Conservation (phyloP, 1,140 invertebrate species). For the Goniozus legneri region DNA sequence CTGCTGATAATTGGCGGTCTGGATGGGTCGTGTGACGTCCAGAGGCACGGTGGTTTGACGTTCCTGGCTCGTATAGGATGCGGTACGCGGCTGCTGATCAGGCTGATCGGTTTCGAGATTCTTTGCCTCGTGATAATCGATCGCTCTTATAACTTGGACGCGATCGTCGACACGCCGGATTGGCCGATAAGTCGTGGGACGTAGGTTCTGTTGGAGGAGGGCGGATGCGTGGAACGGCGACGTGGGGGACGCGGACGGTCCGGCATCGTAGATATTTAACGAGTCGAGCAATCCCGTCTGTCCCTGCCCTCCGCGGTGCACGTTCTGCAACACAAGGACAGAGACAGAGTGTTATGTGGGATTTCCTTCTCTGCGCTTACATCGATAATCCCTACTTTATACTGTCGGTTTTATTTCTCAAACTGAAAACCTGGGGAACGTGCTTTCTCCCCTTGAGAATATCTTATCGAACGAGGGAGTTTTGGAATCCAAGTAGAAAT, state of each 20-base stretch:
- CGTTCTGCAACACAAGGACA: conserved; percentile 55
- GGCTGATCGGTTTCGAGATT: conserved; percentile 26
- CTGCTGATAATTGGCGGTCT: neutral
- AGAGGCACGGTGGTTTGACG: conserved; percentile 24
- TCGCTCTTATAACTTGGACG: conserved; percentile 40
- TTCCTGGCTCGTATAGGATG: conserved; percentile 15
- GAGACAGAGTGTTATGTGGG: conserved; percentile 47
- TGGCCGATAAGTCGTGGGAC: conserved; percentile 46
- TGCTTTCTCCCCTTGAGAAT: too few species aligned
- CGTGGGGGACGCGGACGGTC: conserved; percentile 8
- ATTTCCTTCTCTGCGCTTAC: too few species aligned
- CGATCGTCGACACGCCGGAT: conserved; percentile 33
- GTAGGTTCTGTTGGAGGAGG: conserved; percentile 36
- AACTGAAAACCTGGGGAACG: too few species aligned
- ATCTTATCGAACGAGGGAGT: too few species aligned
- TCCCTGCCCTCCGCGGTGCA: conserved; percentile 51
- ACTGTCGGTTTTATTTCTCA: too few species aligned
- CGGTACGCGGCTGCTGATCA: conserved; percentile 20
- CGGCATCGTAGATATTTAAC: conserved; percentile 30
- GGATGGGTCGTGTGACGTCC: conserved; percentile 16
- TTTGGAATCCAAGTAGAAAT: too few species aligned
- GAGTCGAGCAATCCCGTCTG: conserved; percentile 24
- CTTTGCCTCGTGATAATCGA: conserved; percentile 39
- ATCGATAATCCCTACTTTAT: too few species aligned
- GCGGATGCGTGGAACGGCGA: conserved; percentile 13